phyloP scores from a whole-genome alignment of 2,888 invertebrate species.

The Arrhopalites spinosus region DNA sequence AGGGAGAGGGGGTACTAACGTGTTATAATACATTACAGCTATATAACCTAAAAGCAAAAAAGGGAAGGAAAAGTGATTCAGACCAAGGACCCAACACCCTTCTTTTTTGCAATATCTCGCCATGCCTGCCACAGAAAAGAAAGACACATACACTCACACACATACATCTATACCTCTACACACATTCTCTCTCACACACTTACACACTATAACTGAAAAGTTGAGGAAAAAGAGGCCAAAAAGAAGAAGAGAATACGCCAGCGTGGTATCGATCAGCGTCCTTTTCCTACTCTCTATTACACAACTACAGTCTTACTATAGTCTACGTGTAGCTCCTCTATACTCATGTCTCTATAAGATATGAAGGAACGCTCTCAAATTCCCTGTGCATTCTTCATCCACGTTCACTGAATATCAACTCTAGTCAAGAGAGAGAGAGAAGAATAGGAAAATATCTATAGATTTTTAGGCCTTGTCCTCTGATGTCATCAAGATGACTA shows the following conservation, averaged over 20 bases:
- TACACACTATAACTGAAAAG: slow-evolving; percentile 7
- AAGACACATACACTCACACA: neutral
- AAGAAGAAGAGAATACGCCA: slow-evolving; percentile 32
- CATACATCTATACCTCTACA: no score
- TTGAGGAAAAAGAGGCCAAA: slow-evolving; percentile 33
- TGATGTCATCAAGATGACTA: no score
- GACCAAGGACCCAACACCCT: neutral
- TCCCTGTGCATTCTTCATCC: no score
- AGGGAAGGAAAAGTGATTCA: neutral
- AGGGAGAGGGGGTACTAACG: slow-evolving; percentile 19
- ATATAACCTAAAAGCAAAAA: neutral
- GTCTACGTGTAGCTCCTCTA: no score
- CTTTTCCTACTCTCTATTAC: slow-evolving; percentile 1
- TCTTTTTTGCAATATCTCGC: neutral
- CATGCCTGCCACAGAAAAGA: neutral
- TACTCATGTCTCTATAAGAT: no score
- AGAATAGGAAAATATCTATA: slow-evolving; percentile 13
- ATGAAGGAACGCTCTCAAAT: neutral
- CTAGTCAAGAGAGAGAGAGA: slow-evolving; percentile 19
- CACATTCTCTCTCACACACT: no score
- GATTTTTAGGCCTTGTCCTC: no score
- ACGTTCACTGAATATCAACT: neutral
- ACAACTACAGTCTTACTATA: no score
- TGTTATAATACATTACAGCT: neutral
- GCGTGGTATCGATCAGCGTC: slow-evolving; percentile 38